Base-by-base conservation (phyloP, 2,797 vertebrate genomes). In the Delichon dasypus region DNA sequence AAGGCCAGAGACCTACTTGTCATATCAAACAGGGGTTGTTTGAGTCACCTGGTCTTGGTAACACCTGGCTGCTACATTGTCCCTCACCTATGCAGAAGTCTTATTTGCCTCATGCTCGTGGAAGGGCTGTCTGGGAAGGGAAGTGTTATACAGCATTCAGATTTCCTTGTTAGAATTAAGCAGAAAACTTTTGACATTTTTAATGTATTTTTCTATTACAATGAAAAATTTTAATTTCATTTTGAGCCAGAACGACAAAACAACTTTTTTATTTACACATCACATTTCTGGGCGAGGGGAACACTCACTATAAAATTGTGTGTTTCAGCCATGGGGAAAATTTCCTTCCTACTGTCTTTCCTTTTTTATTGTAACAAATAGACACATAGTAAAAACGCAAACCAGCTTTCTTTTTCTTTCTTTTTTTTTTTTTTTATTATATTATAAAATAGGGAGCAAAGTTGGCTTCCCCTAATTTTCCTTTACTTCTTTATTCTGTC, bases 381-480 rank as follows among this genome's bases (percentile, higher is more conserved):
- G 87, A 74, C 78, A 81, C 82, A 92, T 68, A 92, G 82, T 95
- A 89, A 96, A 96, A 93, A 80, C 51, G 51, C 42, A 36, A 94
- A 82, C 68, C 93, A 92, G 48, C 3, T 87, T 85, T 42, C 40
- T 61, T 55, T 85, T 79, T 62, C 61, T 7, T 68, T 81, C 78
- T 60, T 4, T 88, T 89, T 19, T 19, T 13, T 55, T 57, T 68
- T 62, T 73, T 85, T 71, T 70, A 11, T 86, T 40, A 82, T 90
- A 67, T 74, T 76, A 25, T 91, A 84, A 95, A 93, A 78, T 38
- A 94, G 61, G 68, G 77, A 91, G 89, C 62, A 91, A 92, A 93
- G 32, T 34, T 4, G 1, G 17, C 91, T 95, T 93, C 87, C 89
- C 36, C 57, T 95, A 71, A 38, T 93, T 95, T 97, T 96, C 88